These are phyloP conservation scores for Geotrypetes seraphini DNA, from an alignment of 2,797 vertebrate genomes.

Conservation along the genomic window DNA sequence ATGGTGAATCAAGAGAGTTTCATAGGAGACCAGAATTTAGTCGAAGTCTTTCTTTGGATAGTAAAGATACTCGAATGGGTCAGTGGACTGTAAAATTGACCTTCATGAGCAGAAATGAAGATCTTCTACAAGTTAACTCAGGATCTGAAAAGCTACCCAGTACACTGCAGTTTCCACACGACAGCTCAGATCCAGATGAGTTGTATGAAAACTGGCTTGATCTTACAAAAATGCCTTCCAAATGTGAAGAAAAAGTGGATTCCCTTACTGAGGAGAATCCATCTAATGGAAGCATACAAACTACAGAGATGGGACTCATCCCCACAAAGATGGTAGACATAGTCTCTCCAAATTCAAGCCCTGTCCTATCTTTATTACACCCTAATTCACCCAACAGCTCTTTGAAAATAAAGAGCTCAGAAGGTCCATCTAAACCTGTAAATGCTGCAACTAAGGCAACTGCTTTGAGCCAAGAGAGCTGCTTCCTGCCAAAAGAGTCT, in stretches of 20 bases:
- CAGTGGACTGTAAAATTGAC: constrained; percentile 39
- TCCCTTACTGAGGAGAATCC: constrained; percentile 2
- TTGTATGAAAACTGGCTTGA: constrained; percentile 20
- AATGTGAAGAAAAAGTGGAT: constrained; percentile 7
- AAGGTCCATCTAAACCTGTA: constrained; percentile 9
- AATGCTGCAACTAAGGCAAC: not conserved
- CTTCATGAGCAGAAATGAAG: constrained; percentile 29
- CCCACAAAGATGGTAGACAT: constrained; percentile 12
- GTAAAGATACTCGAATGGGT: constrained; percentile 42
- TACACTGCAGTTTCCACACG: constrained; percentile 1
- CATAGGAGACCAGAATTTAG: constrained; percentile 51
- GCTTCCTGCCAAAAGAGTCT: constrained; percentile 10
- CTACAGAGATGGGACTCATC: constrained; percentile 6
- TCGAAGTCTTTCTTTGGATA: constrained; percentile 60
- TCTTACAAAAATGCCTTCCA: constrained; percentile 18
- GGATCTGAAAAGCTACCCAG: constrained; percentile 18
- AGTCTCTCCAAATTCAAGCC: constrained; percentile 6
- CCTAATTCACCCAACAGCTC: constrained; percentile 6
- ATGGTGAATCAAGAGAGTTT: constrained; percentile 20
- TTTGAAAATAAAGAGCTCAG: constrained; percentile 2
- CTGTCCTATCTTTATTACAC: not conserved
- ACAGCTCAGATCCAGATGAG: constrained; percentile 1
- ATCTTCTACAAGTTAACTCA: constrained; percentile 1
- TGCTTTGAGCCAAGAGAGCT: not conserved
- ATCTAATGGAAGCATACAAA: not conserved